Evolutionary conservation across 1,140 invertebrate species (phyloP), one percentile per base, ranked within the genome.

Genomic region (Metaphire vulgaris): DNA sequence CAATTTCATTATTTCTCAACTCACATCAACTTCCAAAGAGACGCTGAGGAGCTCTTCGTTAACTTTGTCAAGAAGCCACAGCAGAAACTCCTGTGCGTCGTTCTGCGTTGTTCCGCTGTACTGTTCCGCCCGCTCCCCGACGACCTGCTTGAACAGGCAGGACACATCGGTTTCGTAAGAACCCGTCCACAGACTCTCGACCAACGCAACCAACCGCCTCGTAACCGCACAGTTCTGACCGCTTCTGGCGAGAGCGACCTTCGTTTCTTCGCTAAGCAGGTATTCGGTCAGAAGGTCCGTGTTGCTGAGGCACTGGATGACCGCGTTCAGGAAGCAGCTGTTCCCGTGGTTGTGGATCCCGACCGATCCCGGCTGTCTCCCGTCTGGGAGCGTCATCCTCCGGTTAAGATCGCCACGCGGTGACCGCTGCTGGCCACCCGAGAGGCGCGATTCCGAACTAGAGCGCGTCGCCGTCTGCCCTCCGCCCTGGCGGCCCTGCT

Each of bases 51-150:
- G 88, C 86, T 99, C 96, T 87, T 99, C 97, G 87, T 99, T 96
- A 69, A 98, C 93, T 88, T 96, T 95, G 87, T 98, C 96, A 74
- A 98, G 86, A 33, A 99, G 87, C 95, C 96, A 99, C 78, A 98
- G 89, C 26, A 98, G 88, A 87, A 98, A 98, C 86, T 99, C 97
- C 85, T 98, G 94, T 28, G 97, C 95, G 89, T 99, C 97, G 87
- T 87, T 82, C 72, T 86, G 85, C 29, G 82, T 76, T 78, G 80
- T 80, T 14, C 84, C 84, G 73, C 82, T 83, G 76, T 84, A 84
- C 77, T 86, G 83, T 76, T 70, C 76, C 33, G 83, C 85, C 71
- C 80, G 81, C 77, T 84, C 84, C 33, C 96, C 95, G 33, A 98
- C 93, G 80, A 94, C 89, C 70, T 85, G 80, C 83, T 91, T 91